A percentile compares a stretch with the other conserved stretches of the same genome.
Conservation (phyloP, 2,888 invertebrate genomes). For the Cataglyphis cursor region DNA sequence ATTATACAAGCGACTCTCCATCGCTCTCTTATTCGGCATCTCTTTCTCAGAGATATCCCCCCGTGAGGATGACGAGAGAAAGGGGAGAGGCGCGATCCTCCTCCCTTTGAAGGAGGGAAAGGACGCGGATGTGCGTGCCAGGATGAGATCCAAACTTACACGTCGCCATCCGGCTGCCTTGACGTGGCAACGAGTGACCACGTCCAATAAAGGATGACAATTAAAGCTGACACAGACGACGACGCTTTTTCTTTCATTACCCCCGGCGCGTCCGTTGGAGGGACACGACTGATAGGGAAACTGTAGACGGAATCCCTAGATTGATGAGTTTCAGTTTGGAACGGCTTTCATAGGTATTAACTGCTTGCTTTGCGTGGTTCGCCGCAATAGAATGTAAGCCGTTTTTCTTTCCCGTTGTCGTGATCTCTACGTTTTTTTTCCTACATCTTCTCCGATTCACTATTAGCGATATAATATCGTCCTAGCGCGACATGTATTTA, state of each 20-base stretch:
- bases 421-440: not conserved
- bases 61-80: conserved; percentile 8
- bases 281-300: conserved; percentile 31
- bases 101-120: conserved; percentile 49
- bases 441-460: not conserved
- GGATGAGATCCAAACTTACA: conserved; percentile 65
- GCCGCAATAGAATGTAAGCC: conserved; percentile 10
- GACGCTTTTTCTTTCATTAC: conserved; percentile 52
- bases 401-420: not conserved
- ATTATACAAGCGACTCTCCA: conserved; percentile 84
- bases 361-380: conserved; percentile 18
- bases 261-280: not conserved
- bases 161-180: conserved; percentile 38
- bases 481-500: not conserved
- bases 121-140: conserved; percentile 71
- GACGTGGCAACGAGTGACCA: conserved; percentile 74
- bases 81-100: not conserved
- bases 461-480: not conserved
- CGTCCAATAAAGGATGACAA: conserved; percentile 76
- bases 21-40: conserved; percentile 43
- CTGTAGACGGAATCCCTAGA: conserved; percentile 32
- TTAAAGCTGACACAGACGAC: conserved; percentile 42
- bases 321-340: conserved; percentile 38
- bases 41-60: conserved; percentile 50
- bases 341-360: conserved; percentile 36